Conservation (phyloP, 2,113 vertebrate genomes). For the Pardalotus punctatus region DNA sequence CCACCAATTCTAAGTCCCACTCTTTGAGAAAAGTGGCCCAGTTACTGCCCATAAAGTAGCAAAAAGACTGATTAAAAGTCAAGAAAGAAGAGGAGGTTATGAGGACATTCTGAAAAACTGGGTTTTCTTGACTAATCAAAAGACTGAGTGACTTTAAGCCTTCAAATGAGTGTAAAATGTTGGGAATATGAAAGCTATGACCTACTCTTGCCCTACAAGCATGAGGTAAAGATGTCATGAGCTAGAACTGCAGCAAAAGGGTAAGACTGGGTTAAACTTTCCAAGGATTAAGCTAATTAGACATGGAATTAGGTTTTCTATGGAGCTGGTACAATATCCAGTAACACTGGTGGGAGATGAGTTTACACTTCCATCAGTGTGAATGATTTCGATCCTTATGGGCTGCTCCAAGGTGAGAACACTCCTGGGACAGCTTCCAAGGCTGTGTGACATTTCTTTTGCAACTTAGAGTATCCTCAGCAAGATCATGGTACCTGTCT, state of each 20-base stretch:
- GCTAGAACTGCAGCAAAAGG: background rate
- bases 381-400: background rate
- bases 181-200: background rate
- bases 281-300: background rate
- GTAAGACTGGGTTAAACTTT: background rate
- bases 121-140: background rate
- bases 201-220: background rate
- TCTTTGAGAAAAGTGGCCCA: background rate
- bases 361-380: background rate
- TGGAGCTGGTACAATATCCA: background rate
- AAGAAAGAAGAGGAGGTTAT: background rate
- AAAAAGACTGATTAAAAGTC: background rate
- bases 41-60: background rate
- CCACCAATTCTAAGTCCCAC: rapidly evolving
- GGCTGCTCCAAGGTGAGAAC: rapidly evolving
- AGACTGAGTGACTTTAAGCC: background rate
- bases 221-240: background rate
- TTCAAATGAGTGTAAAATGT: background rate
- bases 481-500: background rate
- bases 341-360: background rate
- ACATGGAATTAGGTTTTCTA: background rate
- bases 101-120: background rate
- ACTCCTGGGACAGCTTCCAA: background rate
- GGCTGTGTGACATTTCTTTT: background rate
- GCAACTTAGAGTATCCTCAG: background rate